Base-by-base conservation (phyloP, 2,888 invertebrate species). In the Drosophila yooni region DNA sequence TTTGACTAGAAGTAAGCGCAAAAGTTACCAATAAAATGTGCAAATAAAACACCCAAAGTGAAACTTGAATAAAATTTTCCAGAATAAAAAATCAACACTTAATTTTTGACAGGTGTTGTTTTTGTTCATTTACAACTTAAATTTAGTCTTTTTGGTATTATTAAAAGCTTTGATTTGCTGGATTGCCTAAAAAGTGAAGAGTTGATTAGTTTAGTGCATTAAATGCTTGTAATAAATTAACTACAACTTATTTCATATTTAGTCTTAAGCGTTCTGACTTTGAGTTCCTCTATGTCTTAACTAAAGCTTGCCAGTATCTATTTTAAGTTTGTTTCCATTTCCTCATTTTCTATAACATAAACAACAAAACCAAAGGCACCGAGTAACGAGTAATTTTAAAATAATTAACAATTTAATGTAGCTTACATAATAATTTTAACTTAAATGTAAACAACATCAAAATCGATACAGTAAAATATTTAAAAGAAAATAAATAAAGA, bases 351-450 rank as follows among this genome's bases (percentile, higher is more conserved):
- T 11, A 33, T 46, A 10, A 54, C n/a, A 38, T 43, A 21, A 46
- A 46, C 2, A 8, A 25, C 0, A 36, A 46, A 25, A 46, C 25
- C 46, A 46, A 61, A 38, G 72, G 81, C 79, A 80, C 77, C 79
- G 81, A 80, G 64, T 70, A 80, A 80, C 38, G 70, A 46, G 46
- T 80, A 77, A 80, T 76, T 81, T 77, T 80, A 70, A 79, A 46
- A 73, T 80, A 79, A 54, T 70, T 70, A 81, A 78, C 70, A 70
- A 81, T 74, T 87, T 71, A 83, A 88, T 77, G 87, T 87, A 89
- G 87, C 89, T 87, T 89, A 88, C 86, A 72, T 83, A 86, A 83
- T 83, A 77, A 88, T 87, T 89, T 89, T 82, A 89, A 88, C 80
- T 86, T 81, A 73, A 86, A 86, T 84, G 88, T 84, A 88, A 81